Evolutionary conservation across 2,113 vertebrate genomes (phyloP).

Genomic region (Solea senegalensis): DNA sequence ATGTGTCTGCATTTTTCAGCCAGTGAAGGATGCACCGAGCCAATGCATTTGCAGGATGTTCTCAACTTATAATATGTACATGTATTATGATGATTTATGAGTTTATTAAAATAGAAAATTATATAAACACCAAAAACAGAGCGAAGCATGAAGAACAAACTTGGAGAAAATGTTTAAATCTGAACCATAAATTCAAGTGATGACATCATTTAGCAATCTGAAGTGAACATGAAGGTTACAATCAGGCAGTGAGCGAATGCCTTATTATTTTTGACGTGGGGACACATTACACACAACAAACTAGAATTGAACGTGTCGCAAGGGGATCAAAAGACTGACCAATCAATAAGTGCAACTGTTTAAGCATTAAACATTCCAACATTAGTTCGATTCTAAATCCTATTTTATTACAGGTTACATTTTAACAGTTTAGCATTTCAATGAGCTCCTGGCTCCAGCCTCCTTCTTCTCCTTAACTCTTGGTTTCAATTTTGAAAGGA

Average conservation of each 20-base stretch:
- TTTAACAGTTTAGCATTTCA: slow-evolving; percentile 32
- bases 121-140: neutral
- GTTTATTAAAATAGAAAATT: too few relatives aligned
- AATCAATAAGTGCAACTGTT: slow-evolving; percentile 7
- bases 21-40: neutral
- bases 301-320: neutral
- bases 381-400: neutral
- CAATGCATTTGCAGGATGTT: neutral
- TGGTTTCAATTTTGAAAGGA: slow-evolving; percentile 20
- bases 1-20: neutral
- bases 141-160: neutral
- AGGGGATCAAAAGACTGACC: too few relatives aligned
- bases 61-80: neutral
- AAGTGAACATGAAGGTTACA: too few relatives aligned
- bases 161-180: neutral
- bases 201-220: too few relatives aligned
- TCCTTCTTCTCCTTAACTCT: neutral
- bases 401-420: slow-evolving; percentile 26
- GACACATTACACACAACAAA: neutral
- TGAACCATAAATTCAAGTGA: neutral
- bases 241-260: too few relatives aligned
- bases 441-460: slow-evolving; percentile 29
- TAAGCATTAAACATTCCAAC: neutral
- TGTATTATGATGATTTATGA: neutral
- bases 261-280: too few relatives aligned